Evolutionary conservation across 2,888 invertebrate species (phyloP), one percentile per base, ranked within the genome.

Genomic region (Ormyrus pomaceus): DNA sequence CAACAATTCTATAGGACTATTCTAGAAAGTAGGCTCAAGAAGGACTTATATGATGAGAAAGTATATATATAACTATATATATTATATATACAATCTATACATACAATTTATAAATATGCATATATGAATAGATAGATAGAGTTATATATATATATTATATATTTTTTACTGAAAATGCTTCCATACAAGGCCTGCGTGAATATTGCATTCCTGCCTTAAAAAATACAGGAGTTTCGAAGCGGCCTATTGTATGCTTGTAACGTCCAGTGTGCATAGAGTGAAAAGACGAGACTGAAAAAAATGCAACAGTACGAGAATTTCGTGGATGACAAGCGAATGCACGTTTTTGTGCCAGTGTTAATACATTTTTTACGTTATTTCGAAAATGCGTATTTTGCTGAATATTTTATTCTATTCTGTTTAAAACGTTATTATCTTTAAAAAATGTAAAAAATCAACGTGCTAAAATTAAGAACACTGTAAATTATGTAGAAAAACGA

Each of bases 151-250:
- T 53, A 71, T 74, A 56, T 73, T 80, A 81, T 84, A 86, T 85
- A 84, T 86, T 85, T 86, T 86, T 83, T 85, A 86, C 85, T 83
- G 84, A 85, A 86, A 84, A 89, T 88, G 88, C 88, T 89, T 89
- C 87, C 87, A 87, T 83, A 84, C 84, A 84, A 85, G 86, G 86
- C 83, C 85, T 85, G 85, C 83, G 83, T 83, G 77, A 77, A 84
- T 84, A 83, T 86, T 83, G 87, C 87, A 88, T 88, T 87, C 88
- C 88, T 87, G 86, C 86, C 86, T 86, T 84, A 85, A 83, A 86
- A 85, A 74, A 84, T 85, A 87, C 85, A 85, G 85, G 87, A 88
- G 86, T 87, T 87, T 88, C 83, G 79, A 84, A 86, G 86, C 85
- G 86, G 86, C 86, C 86, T 88, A 88, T 79, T 75, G 84, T 85